Evolutionary conservation across 2,797 vertebrate species (phyloP).

Genomic region (Pangasius sanitwongsei): DNA sequence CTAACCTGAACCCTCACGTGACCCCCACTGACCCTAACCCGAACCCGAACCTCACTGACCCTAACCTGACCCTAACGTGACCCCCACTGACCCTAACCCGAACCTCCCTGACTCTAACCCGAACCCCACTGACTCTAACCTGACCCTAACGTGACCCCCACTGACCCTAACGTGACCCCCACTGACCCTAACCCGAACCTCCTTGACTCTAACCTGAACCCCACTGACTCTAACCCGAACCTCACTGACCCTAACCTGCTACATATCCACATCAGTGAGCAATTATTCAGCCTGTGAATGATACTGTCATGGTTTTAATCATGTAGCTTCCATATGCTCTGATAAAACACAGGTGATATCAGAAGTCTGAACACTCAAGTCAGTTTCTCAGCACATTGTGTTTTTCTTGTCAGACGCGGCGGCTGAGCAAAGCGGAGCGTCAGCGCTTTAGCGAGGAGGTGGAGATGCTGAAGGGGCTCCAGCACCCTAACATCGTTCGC

Average conservation of each 20-base stretch:
- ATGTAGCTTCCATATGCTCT: not conserved
- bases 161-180: too few relatives aligned
- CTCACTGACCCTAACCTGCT: too few relatives aligned
- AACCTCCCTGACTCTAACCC: not conserved
- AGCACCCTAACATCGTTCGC: conserved; percentile 96
- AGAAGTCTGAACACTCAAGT: not conserved
- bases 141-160: not conserved
- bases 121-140: not conserved
- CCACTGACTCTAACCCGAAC: too few relatives aligned
- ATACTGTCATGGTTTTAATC: not conserved
- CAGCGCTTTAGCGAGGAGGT: conserved; percentile 93
- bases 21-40: not conserved
- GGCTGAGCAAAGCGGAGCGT: conserved; percentile 83
- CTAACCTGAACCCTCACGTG: not conserved
- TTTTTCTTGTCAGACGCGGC: conserved; percentile 71
- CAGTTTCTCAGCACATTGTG: not conserved
- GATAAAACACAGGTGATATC: not conserved
- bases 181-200: too few relatives aligned
- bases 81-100: not conserved
- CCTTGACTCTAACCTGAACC: too few relatives aligned
- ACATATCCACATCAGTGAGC: not conserved
- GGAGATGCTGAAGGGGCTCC: conserved; percentile 93
- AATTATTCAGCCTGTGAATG: not conserved
- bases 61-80: not conserved
- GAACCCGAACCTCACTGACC: not conserved